Base-by-base conservation (phyloP, 2,113 vertebrate genomes). In the Mobula hypostoma region DNA sequence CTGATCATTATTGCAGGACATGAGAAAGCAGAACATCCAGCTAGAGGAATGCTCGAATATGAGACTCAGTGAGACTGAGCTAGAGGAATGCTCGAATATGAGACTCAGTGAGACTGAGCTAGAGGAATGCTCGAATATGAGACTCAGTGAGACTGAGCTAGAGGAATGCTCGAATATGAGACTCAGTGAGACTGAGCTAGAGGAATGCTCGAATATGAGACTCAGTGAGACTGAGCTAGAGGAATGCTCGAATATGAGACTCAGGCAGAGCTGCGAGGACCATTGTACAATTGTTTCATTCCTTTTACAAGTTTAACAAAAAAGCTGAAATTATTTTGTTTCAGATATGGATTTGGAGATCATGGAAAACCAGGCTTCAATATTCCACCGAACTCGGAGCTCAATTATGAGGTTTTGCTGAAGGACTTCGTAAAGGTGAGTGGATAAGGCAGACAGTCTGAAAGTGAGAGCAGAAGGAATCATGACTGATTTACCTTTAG, bases 401-500 rank as follows among this genome's bases (percentile, higher is more conserved):
- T 99, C 94, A 94, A 97, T 6, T 99, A 99, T 92, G 98, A 99
- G 96, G 98, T 99, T 29, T 98, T 97, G 1, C 97, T 99, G 94
- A 98, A 98, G 96, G 97, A 97, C 95, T 99, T 99, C 94, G 96
- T 98, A 95, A 99, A 98, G 98, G 99, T 99, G 95, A 98, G 96
- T 94, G 91, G 79, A 92, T 94, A 79, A 90, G 48, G 12, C 63
- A 1, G 15, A 17, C 6, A n/a, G 1, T 66, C 5, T 2, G 17
- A 74, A 24, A 19, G 48, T 5, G 2, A 74, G 4, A 36, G 77
- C 27, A 15, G 12, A 32, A 32, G 5, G 76, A 77, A 77, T 2
- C 77, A 14, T 2, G 77, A 74, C 17, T 74, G 72, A 36, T 36
- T 36, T 15, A 79, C 12, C 6, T 29, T 29, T 29, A 77, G 19